Evolutionary conservation across 2,888 invertebrate species (phyloP).

Genomic region (Caenorhabditis macrosperma): DNA sequence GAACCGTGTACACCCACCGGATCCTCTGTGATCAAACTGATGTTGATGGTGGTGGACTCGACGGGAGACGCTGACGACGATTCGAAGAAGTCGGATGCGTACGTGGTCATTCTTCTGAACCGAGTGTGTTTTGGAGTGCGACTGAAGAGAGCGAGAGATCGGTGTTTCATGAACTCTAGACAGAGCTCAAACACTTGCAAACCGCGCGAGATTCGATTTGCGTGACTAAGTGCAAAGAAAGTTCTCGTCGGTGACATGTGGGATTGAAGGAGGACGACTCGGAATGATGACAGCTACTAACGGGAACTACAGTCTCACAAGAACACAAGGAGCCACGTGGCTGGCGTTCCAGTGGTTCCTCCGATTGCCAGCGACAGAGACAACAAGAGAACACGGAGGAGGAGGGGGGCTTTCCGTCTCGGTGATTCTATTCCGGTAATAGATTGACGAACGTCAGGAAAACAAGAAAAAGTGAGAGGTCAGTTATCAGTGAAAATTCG

Average conservation of each 20-base stretch:
- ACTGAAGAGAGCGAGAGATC: background rate
- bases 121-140: background rate
- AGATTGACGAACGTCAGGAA: background rate
- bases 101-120: constrained; percentile 18
- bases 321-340: too few species aligned
- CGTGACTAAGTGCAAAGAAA: constrained; percentile 1
- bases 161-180: constrained; percentile 36
- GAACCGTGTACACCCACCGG: constrained; percentile 21
- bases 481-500: background rate
- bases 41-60: constrained; percentile 26
- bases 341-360: too few species aligned
- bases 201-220: constrained; percentile 30
- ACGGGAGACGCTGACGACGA: background rate
- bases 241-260: background rate
- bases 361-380: too few species aligned
- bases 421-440: background rate
- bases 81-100: constrained; percentile 19
- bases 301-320: too few species aligned
- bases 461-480: background rate
- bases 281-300: too few species aligned
- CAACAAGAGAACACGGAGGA: too few species aligned
- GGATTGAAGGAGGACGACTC: background rate
- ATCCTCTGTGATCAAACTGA: constrained; percentile 35
- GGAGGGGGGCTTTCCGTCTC: too few species aligned
- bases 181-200: constrained; percentile 10